phyloP scores from a whole-genome alignment of 2,797 vertebrate species.

The Neosalanx taihuensis region DNA sequence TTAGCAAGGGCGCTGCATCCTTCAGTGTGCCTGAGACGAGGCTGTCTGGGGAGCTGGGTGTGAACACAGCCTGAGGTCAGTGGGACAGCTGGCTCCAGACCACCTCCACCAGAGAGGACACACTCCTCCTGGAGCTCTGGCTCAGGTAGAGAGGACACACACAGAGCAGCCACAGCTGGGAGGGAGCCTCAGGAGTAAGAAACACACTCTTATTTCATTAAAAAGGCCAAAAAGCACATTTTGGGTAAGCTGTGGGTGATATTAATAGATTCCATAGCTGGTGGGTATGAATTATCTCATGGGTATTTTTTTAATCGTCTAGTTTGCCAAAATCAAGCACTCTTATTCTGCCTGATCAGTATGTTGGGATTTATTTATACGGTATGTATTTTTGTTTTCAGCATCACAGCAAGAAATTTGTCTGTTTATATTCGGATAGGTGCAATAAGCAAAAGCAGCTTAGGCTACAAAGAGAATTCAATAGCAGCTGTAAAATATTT shows the following conservation, averaged over 20 bases:
- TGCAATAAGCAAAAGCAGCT: not conserved
- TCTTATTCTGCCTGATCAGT: too few relatives aligned
- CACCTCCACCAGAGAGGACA: not conserved
- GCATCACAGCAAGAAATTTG: too few relatives aligned
- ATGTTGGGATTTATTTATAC: not conserved
- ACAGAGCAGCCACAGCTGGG: not conserved
- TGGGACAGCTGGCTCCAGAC: not conserved
- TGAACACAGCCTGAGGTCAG: not conserved
- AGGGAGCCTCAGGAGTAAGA: not conserved
- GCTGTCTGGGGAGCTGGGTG: not conserved
- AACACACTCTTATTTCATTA: not conserved
- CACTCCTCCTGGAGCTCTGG: not conserved
- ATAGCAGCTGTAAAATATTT: not conserved
- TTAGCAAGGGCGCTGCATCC: constrained; percentile 1
- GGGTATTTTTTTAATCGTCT: not conserved
- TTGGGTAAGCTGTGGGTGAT: not conserved
- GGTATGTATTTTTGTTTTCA: not conserved
- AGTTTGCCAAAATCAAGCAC: not conserved
- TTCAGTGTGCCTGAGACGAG: constrained; percentile 7
- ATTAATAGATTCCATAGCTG: not conserved
- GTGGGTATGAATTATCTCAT: not conserved
- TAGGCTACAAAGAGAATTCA: not conserved
- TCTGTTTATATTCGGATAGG: too few relatives aligned
- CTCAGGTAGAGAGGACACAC: not conserved
- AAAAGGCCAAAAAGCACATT: not conserved